Evolutionary conservation across 92 coral and sea anemone genomes (phyloP).

Genomic region (Paramuricea clavata): DNA sequence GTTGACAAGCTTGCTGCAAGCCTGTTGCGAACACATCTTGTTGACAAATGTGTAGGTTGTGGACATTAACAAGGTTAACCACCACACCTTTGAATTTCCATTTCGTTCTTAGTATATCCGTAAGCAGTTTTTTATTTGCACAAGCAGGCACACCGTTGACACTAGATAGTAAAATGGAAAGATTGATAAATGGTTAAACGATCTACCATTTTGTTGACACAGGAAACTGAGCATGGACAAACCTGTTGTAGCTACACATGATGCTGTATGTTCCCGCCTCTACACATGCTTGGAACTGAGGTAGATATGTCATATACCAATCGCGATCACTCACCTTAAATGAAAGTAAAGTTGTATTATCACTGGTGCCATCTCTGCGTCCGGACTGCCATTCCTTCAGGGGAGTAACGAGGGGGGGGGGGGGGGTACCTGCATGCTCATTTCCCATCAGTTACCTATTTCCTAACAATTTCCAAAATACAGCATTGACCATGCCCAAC

Average conservation of each 20-base stretch:
- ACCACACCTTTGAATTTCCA: constrained; percentile 62
- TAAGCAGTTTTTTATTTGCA: constrained; percentile 63
- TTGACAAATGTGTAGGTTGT: no score
- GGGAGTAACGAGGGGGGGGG: no score
- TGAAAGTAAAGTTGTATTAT: background rate
- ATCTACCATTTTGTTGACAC: no score
- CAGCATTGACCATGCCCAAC: no score
- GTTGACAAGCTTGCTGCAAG: no score
- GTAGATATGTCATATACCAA: constrained; percentile 63
- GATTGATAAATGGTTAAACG: background rate
- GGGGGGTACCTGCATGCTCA: no score
- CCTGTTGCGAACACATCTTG: no score
- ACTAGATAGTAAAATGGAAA: constrained; percentile 22
- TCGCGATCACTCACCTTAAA: constrained; percentile 63
- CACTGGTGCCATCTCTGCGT: no score
- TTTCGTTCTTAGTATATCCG: constrained; percentile 61
- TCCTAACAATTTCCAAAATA: no score
- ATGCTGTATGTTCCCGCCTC: constrained; percentile 68
- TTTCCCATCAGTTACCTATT: no score
- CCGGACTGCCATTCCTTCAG: no score
- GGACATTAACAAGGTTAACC: background rate
- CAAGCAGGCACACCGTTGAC: constrained; percentile 70
- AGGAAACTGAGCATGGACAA: no score
- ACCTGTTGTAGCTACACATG: constrained; percentile 72
- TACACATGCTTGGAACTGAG: constrained; percentile 66